phyloP scores from a whole-genome alignment of 2,113 vertebrate species.

The Cisticola juncidis region DNA sequence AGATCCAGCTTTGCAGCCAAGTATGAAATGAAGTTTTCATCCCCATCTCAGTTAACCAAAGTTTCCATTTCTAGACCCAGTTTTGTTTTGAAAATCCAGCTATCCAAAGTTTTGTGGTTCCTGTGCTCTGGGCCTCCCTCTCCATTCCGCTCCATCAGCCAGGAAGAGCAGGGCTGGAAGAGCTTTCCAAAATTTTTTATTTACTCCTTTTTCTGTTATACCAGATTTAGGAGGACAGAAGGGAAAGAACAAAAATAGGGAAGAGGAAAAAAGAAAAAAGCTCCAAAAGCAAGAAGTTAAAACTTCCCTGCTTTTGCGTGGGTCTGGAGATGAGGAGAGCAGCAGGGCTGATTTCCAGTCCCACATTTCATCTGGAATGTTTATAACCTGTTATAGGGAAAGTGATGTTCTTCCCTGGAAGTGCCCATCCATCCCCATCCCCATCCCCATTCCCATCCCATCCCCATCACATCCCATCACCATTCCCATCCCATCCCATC shows the following conservation, averaged over 20 bases:
- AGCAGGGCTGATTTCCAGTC: background rate
- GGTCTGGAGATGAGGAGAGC: background rate
- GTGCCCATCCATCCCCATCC: background rate
- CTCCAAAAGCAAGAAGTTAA: background rate
- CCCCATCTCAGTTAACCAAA: background rate
- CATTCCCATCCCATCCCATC: too few relatives aligned
- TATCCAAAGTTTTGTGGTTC: background rate
- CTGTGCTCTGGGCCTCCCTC: background rate
- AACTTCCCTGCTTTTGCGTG: background rate
- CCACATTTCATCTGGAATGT: background rate
- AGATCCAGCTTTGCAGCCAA: background rate
- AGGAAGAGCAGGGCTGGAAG: background rate
- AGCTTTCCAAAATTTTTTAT: background rate
- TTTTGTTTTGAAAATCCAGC: background rate
- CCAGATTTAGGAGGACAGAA: background rate
- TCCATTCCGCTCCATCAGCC: background rate
- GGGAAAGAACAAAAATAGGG: background rate
- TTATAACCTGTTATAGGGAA: background rate
- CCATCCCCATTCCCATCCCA: background rate
- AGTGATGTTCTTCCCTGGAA: background rate
- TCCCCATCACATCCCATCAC: background rate
- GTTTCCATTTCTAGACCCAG: background rate
- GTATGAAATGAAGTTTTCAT: background rate
- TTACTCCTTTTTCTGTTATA: background rate
- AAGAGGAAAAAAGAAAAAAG: rapidly evolving